phyloP scores from a whole-genome alignment of 2,888 invertebrate species.

The Tenthredo distinguenda region DNA sequence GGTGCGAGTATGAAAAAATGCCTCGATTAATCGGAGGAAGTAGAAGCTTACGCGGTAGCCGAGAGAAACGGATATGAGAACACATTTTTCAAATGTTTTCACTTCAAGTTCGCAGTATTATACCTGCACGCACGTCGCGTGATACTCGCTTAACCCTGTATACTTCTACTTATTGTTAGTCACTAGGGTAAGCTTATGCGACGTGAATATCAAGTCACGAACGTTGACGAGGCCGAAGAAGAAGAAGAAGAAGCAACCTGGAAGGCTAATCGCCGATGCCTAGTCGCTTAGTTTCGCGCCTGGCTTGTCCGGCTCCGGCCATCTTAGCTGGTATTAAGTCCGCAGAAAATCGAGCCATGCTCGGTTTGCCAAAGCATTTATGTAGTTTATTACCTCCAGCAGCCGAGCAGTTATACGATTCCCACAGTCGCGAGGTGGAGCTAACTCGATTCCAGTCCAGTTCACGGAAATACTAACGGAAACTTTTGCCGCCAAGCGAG shows the following conservation, averaged over 20 bases:
- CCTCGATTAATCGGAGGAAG: background rate
- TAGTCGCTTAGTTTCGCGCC: background rate
- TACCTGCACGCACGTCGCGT: background rate
- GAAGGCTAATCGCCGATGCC: slow-evolving; percentile 10
- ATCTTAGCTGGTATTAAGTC: slow-evolving; percentile 26
- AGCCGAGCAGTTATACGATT: slow-evolving; percentile 40
- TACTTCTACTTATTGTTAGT: background rate
- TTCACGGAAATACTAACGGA: slow-evolving; percentile 73
- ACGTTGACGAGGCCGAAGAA: slow-evolving; percentile 2
- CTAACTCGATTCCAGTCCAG: slow-evolving; percentile 70
- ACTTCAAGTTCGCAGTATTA: background rate
- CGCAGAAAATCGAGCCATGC: background rate
- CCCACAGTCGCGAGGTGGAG: slow-evolving; percentile 53
- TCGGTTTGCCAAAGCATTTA: background rate
- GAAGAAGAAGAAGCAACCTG: background rate
- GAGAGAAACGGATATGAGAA: background rate
- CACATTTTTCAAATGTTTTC: background rate
- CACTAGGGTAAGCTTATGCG: slow-evolving; percentile 7
- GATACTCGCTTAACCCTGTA: background rate
- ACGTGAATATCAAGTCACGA: slow-evolving; percentile 10
- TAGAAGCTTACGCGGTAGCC: background rate
- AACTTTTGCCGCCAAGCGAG: slow-evolving; percentile 59
- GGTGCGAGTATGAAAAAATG: background rate
- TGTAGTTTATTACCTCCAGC: slow-evolving; percentile 13
- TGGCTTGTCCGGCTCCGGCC: background rate